Evolutionary conservation across 2,888 invertebrate species (phyloP), one percentile per base, ranked within the genome.

Genomic region (Ischnura elegans): DNA sequence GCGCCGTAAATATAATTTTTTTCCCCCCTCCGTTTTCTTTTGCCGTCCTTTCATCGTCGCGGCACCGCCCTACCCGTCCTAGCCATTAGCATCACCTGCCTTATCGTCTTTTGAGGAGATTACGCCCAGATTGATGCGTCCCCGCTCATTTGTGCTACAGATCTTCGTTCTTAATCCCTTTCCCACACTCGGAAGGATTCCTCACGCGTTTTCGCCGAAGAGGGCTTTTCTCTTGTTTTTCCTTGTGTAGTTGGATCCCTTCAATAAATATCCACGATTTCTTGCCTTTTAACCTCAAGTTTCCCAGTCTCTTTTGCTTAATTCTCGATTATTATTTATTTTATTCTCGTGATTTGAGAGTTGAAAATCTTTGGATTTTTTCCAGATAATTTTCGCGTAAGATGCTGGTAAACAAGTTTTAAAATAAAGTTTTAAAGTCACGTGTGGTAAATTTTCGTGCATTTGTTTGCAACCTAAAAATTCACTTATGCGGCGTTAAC

Each of bases 41-140:
- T 76, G 25, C 25, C 76, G 10, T 13, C 29, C 61, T 36, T 0
- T 13, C 76, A 13, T 76, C 36, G 1, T 36, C 76, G 25, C 13
- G 2, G 13, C 10, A 13, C 36, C 61, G 4, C 61, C n/a, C 10
- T 10, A 16, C 61, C 61, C 21, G 76, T 76, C 76, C 76, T 76
- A 8, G 61, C 90, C 90, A 90, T 90, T 90, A 66, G 90, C 61
- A 90, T 90, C 90, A 90, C 90, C 90, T 90, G 90, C 90, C 90
- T 90, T 90, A 90, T 90, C 90, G 90, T 90, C 90, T 90, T 51
- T 90, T 90, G 90, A 90, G 90, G 66, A 90, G 90, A 90, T 90
- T 90, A 90, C 42, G 42, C 43, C 43, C 61, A 90, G 90, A 90
- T 90, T 90, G 90, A 90, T 90, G 90, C 61, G 55, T 90, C 55